Evolutionary conservation across 2,797 vertebrate species (phyloP), one percentile per base, ranked within the genome.

Genomic region (Hemitrygon akajei): DNA sequence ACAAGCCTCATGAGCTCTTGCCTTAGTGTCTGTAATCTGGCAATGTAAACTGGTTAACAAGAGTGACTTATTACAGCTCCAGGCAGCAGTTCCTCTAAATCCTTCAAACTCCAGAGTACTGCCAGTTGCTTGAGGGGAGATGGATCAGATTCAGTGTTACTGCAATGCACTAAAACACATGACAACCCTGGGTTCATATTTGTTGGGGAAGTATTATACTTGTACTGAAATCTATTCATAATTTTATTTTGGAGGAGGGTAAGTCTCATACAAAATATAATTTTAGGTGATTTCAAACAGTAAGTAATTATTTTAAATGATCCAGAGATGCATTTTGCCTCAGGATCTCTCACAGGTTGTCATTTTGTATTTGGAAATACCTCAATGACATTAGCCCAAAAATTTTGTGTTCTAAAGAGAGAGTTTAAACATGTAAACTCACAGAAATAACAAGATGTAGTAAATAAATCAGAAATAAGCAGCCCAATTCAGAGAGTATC

Each of bases 61-160:
- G 69, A 93, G 25, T 76, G 91, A 93, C 27, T 76, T 14, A 76
- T 30, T 75, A 71, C 16, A 76, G 91, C 91, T 75, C 47, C 40
- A 76, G 91, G 91, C 71, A 93, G 71, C 60, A 47, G 22, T 93
- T 40, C 40, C 12, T 76, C 71, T n/a, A 56, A 93, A 75, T 93
- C 40, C 71, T 93, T 93, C 71, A 56, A 89, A 56, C 71, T 56
- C 71, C 40, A 76, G 2, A 56, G 71, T 76, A n/a, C 91, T 93
- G 71, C 25, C 40, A 58, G 69, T 93, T 76, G 91, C 91, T 93
- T 47, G 40, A 76, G 69, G 91, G 71, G 69, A 93, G 63, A 6
- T 75, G 40, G 40, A 71, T 56, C 11, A 73, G 91, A 75, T 93
- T 76, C 91, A 93, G 47, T 71, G 63, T 18, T 56, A 56, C 25